phyloP scores from a whole-genome alignment of 2,113 vertebrate species.

The Tringa solitaria region DNA sequence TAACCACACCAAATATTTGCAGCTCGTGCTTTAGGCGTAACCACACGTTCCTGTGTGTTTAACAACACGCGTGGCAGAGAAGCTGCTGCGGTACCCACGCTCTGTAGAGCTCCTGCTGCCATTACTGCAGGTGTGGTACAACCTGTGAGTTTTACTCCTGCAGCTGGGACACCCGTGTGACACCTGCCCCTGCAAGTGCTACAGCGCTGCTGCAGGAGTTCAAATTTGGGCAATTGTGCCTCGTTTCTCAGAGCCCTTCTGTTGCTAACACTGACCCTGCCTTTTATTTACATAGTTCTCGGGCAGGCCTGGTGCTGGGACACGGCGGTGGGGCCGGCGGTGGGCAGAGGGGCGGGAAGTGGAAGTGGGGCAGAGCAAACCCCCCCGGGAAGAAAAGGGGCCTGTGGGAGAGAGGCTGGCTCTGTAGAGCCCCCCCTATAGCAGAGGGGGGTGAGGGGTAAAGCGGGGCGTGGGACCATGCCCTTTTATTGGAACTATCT shows the following conservation, averaged over 20 bases:
- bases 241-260: not conserved
- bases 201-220: not conserved
- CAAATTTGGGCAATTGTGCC: accelerated
- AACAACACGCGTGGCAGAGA: not conserved
- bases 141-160: no score
- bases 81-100: accelerated
- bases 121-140: not conserved
- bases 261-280: not conserved
- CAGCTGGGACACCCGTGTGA: accelerated
- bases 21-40: not conserved
- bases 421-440: not conserved
- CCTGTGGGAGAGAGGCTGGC: not conserved
- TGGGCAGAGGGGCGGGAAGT: not conserved
- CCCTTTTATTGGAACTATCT: not conserved
- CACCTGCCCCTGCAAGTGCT: no score
- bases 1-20: not conserved
- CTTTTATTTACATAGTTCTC: not conserved
- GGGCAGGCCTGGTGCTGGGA: not conserved
- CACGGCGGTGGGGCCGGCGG: not conserved
- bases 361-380: not conserved
- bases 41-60: accelerated
- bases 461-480: not conserved
- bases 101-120: no score
- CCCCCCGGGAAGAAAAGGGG: not conserved
- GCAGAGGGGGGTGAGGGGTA: not conserved